Evolutionary conservation across 2,113 vertebrate genomes (phyloP), one percentile per base, ranked within the genome.

Genomic region (Aythya baeri): DNA sequence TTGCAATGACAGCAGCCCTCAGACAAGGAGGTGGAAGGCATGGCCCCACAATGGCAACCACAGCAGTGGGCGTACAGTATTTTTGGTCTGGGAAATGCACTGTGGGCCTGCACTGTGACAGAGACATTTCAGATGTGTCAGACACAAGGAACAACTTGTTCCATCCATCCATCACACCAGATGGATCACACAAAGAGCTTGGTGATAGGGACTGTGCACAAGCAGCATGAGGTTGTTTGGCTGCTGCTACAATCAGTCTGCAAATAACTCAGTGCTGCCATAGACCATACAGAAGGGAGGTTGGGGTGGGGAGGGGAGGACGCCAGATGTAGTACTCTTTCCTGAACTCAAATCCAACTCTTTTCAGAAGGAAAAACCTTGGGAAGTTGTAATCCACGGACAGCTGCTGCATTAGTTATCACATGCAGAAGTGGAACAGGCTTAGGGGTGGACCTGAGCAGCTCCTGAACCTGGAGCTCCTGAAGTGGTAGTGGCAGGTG

Each of bases 41-140:
- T 3, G 15, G 32, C 34, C 7, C 3, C 43, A 52, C 41, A 36
- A 9, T 46, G 36, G 31, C 41, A 78, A 0, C 17, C 4, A 5
- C 0, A 3, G 31, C 31, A 32, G 21, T 27, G 55, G 31, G 36
- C 23, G 25, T 1, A 5, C 2, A 25, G 2, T 52, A 9, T 52
- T n/a, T 46, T 87, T 63, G 22, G 11, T 46, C 27, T 68, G 57
- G 65, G 57, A 75, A 63, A 75, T 44, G n/a, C 80, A 86, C 36
- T 36, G 36, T 36, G 36, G 36, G 32, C 27, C 54, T 72, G 71
- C 15, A 3, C 14, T 59, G 36, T 63, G 70, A 68, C 43, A 78
- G 32, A 66, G 29, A 46, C 4, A 3, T 7, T 3, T 59, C 57
- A 59, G 31, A 41, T 0, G 1, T 1, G 0, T 22, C 55, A 63